Evolutionary conservation across 2,113 vertebrate species (phyloP).

Genomic region (Microtus ochrogaster): DNA sequence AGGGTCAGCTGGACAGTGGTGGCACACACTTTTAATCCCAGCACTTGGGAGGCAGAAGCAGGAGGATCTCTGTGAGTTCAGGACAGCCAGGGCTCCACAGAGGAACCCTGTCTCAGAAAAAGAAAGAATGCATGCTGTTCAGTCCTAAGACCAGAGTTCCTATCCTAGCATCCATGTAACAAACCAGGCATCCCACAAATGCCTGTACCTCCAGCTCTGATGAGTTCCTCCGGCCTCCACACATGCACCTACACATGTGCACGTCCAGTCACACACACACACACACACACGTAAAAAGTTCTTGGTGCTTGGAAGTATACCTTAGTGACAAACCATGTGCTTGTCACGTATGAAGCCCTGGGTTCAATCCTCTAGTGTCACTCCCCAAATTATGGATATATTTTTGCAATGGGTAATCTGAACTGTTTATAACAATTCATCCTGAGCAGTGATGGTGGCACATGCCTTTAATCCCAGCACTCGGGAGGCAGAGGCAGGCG

Average conservation of each 20-base stretch:
- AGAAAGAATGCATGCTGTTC: background rate
- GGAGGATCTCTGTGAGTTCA: too few relatives aligned
- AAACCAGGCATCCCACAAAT: background rate
- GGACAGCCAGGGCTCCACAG: background rate
- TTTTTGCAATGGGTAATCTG: background rate
- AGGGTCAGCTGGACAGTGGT: background rate
- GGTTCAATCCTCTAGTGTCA: background rate
- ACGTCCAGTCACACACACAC: background rate
- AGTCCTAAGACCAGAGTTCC: background rate
- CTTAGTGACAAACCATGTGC: too few relatives aligned
- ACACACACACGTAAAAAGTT: background rate
- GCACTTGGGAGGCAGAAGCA: too few relatives aligned
- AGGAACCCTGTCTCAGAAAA: background rate
- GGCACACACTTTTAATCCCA: too few relatives aligned
- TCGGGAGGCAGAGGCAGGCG: too few relatives aligned
- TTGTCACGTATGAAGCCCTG: background rate
- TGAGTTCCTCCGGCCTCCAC: background rate
- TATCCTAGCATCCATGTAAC: background rate
- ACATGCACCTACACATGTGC: background rate
- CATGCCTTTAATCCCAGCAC: too few relatives aligned
- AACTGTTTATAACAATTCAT: background rate
- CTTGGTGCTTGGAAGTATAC: background rate
- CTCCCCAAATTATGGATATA: background rate
- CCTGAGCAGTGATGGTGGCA: too few relatives aligned
- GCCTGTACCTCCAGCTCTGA: background rate